phyloP scores from a whole-genome alignment of 2,113 vertebrate species.

The Sitta europaea region DNA sequence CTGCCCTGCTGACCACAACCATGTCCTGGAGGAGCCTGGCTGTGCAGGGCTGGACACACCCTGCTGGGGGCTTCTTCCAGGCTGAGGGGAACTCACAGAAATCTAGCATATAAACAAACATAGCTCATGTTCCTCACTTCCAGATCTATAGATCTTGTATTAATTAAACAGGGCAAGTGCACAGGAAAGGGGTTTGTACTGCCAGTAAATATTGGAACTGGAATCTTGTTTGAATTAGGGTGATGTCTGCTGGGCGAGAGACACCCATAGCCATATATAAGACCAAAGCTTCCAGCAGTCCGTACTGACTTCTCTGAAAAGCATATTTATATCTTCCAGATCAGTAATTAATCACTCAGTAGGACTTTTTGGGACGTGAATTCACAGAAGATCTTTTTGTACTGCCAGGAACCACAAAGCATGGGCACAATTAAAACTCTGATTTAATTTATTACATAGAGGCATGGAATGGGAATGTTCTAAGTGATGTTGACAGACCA shows the following conservation, averaged over 20 bases:
- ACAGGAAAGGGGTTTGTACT: background rate
- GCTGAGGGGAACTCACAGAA: background rate
- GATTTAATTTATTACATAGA: slow-evolving; percentile 79
- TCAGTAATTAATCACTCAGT: slow-evolving; percentile 82
- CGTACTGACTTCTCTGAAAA: slow-evolving; percentile 75
- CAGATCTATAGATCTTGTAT: background rate
- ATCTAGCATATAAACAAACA: background rate
- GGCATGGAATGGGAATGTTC: slow-evolving; percentile 70
- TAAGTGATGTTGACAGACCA: slow-evolving; percentile 73
- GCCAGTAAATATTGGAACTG: slow-evolving; percentile 6
- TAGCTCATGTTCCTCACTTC: background rate
- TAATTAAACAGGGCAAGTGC: slow-evolving; percentile 1
- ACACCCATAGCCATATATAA: slow-evolving; percentile 64
- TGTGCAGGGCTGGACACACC: background rate
- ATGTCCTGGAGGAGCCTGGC: background rate
- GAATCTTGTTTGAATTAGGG: slow-evolving; percentile 82
- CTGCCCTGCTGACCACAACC: background rate
- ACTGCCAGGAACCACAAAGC: slow-evolving; percentile 78
- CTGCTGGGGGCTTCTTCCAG: background rate
- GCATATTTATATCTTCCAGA: slow-evolving; percentile 86
- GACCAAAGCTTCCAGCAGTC: slow-evolving; percentile 69
- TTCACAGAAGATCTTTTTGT: slow-evolving; percentile 79
- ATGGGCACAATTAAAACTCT: slow-evolving; percentile 81
- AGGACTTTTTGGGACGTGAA: slow-evolving; percentile 67
- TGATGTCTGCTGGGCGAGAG: slow-evolving; percentile 69